These are phyloP conservation scores for Oostethus manadensis DNA, from an alignment of 2,113 vertebrate species.

Conservation along the genomic window DNA sequence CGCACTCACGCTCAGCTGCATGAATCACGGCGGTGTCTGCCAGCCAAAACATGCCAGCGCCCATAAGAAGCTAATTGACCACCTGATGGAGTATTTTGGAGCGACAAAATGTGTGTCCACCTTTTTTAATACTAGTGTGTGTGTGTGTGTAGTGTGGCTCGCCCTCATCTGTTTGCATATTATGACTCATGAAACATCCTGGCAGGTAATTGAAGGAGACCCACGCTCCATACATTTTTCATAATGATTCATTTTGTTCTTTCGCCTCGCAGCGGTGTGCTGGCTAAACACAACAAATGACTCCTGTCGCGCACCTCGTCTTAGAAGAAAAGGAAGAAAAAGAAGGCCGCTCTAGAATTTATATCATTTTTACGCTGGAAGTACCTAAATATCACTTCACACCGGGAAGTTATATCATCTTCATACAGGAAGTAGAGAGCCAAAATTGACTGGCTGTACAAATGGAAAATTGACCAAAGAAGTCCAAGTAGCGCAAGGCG, in stretches of 20 bases:
- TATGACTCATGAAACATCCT: conserved; percentile 69
- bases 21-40: neutral
- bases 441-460: too few species aligned
- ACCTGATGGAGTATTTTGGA: conserved; percentile 7
- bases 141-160: neutral
- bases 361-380: too few species aligned
- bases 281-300: conserved; percentile 67
- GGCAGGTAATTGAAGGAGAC: conserved; percentile 71
- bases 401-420: too few species aligned
- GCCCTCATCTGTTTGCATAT: conserved; percentile 63
- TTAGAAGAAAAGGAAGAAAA: neutral
- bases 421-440: too few species aligned
- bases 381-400: too few species aligned
- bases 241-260: conserved; percentile 57
- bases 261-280: conserved; percentile 39
- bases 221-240: conserved; percentile 66
- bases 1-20: neutral
- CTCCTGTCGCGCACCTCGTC: neutral
- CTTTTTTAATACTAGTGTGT: neutral
- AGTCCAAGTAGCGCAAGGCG: too few species aligned
- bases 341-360: too few species aligned
- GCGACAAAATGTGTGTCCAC: neutral
- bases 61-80: conserved; percentile 10
- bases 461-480: too few species aligned
- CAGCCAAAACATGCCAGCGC: conserved; percentile 7